A percentile compares a stretch with the other conserved stretches of the same genome.
Evolutionary conservation across 1,140 invertebrate genomes (phyloP).

Genomic region (Dryas iulia): DNA sequence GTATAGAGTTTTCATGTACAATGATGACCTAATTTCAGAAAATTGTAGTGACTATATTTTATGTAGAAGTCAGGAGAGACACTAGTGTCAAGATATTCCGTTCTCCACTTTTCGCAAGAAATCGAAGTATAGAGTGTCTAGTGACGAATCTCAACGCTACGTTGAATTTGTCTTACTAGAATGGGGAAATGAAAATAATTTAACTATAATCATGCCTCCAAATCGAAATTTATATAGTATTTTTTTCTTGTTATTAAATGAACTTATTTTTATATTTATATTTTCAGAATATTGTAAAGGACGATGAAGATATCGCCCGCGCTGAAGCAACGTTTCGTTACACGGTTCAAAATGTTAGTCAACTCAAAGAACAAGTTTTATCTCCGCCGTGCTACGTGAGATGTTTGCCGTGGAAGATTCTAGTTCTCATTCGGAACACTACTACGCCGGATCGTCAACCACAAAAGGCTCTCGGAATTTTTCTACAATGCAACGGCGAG

Average conservation of each 20-base stretch:
- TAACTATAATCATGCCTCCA: too few relatives aligned
- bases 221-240: too few relatives aligned
- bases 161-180: too few relatives aligned
- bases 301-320: conserved; percentile 91
- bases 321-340: conserved; percentile 96
- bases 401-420: conserved; percentile 99
- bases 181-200: too few relatives aligned
- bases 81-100: too few relatives aligned
- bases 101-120: too few relatives aligned
- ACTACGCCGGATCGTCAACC: conserved; percentile 85
- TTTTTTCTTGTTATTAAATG: too few relatives aligned
- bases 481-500: conserved; percentile 95
- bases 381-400: conserved; percentile 95
- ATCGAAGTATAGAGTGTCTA: too few relatives aligned
- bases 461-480: conserved; percentile 92
- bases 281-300: conserved; percentile 33
- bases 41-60: too few relatives aligned
- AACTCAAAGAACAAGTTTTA: conserved; percentile 93
- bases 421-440: conserved; percentile 95
- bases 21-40: not conserved
- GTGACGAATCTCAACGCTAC: too few relatives aligned
- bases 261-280: not conserved
- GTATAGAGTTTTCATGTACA: not conserved
- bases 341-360: conserved; percentile 92
- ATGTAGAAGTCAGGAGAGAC: too few relatives aligned